Base-by-base conservation (phyloP, 2,113 vertebrate genomes). In the Dissostichus mawsoni region DNA sequence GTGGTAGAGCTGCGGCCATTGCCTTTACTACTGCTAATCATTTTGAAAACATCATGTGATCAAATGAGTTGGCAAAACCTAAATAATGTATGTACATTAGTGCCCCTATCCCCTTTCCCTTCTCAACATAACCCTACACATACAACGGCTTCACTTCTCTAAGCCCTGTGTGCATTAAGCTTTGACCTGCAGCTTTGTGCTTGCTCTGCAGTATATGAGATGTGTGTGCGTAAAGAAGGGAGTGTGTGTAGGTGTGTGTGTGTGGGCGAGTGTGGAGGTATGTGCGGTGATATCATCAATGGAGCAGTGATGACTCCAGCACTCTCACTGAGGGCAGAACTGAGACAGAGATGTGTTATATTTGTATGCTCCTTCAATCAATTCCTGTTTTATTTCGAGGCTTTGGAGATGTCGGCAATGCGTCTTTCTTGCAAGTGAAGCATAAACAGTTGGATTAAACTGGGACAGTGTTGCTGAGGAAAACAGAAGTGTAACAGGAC, bases 151-250 rank as follows among this genome's bases (percentile, higher is more conserved):
- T 63, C 51, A 12, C 66, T 45, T 45, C 63, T 29, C 25, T 66
- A 50, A 64, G 17, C 56, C 44, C 66, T 44, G 5, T 52, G 44
- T 65, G 71, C 84, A 74, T 83, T 61, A 48, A 69, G 68, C 80
- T 62, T 48, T 83, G 84, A 29, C 83, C 81, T 69, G 69, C 65
- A 69, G 57, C 33, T 76, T 81, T 73, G 25, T 87, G 76, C 79
- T 78, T 67, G 36, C 62, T 56, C 64, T 69, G 74, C 78, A 83
- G 16, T 51, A 55, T 64, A 17, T 61, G 74, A 67, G 16, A 29
- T 11, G 58, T 57, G 55, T 79, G 63, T 64, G 76, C 20, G 33
- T 74, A 47, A 23, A 36, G 25, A 14, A 41, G 67, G 3, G 69
- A 20, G 29, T 59, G 1, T 81, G 53, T 62, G 6, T 66, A 9